Base-by-base conservation (phyloP, 2,113 vertebrate genomes). In the Prunella himalayana region DNA sequence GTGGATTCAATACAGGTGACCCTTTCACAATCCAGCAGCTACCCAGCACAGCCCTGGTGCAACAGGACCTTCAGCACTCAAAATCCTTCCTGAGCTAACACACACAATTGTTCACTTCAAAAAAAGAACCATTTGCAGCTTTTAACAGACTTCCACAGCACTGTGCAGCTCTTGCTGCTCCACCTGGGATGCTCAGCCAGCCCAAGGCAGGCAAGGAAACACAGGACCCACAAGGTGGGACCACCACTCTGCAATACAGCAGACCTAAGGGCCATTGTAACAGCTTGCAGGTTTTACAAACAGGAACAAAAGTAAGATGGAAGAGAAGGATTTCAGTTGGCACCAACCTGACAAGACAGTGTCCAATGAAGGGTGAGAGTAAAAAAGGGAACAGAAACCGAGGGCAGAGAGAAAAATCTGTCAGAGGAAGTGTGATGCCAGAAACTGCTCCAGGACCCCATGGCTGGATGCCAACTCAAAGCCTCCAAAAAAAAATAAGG, bases 361-460 rank as follows among this genome's bases (percentile, higher is more conserved):
- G 65, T 76, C 45, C 66, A 76, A 80, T n/a, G 45, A 91, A 72
- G 33, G 25, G 41, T 17, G 20, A 33, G 7, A 20, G 53, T 39
- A 31, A 76, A 66, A 81, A 44, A 44, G 22, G 70, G 89, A 95
- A 88, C 49, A 73, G 88, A 92, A 94, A 94, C 69, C 8, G 20
- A 87, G 68, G 56, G 47, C 73, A 96, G 64, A 80, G 31, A 88
- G 39, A 64, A 88, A 92, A 93, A 79, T 65, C n/a, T 73, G 63
- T 70, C 82, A 77, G 81, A 79, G 79, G 87, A 96, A 96, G 88
- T 31, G 51, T 1, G 2, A 88, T 88, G 80, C 88, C 90, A 81
- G 71, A 72, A 92, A 63, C 54, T 24, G 51, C 69, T 90, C 22
- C 59, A 94, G 63, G 82, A 76, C 66, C 80, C 11, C 1, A 7